Conservation (phyloP, 2,113 vertebrate species). For the Odocoileus hemionus region DNA sequence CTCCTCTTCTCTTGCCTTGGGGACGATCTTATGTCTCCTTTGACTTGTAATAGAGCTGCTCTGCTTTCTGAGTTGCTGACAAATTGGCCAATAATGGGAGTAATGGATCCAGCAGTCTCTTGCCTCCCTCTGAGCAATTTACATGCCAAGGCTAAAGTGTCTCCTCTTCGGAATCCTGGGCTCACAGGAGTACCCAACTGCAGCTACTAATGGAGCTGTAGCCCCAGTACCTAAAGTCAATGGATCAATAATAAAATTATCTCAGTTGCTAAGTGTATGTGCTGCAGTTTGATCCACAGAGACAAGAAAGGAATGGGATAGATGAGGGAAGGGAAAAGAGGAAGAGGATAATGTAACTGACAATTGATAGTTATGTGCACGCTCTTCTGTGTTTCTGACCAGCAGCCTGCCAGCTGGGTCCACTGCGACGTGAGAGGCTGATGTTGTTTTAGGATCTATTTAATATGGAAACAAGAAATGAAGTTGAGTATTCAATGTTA, state of each 20-base stretch:
- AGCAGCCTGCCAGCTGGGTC: background rate
- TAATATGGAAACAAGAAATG: background rate
- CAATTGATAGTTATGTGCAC: background rate
- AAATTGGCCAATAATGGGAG: conserved; percentile 71
- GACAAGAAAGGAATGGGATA: background rate
- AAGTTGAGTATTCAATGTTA: background rate
- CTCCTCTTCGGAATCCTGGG: conserved; percentile 14
- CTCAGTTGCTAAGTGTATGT: conserved; percentile 3
- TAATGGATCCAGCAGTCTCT: conserved; percentile 68
- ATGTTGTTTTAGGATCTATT: background rate
- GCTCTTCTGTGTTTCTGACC: background rate
- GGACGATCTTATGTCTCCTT: background rate
- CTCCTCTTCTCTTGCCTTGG: background rate
- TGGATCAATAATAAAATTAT: conserved; percentile 40
- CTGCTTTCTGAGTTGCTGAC: conserved; percentile 62
- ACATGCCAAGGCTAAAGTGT: conserved; percentile 62
- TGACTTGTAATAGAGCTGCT: conserved; percentile 25
- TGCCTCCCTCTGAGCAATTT: conserved; percentile 63
- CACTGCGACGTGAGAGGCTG: background rate
- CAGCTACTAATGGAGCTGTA: conserved; percentile 58
- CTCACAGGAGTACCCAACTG: conserved; percentile 39
- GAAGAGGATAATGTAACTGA: background rate
- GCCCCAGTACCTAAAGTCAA: conserved; percentile 29
- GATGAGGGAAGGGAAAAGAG: background rate
- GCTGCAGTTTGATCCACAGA: background rate